Evolutionary conservation across 2,113 vertebrate species (phyloP).

Genomic region (Paramormyrops kingsleyae): DNA sequence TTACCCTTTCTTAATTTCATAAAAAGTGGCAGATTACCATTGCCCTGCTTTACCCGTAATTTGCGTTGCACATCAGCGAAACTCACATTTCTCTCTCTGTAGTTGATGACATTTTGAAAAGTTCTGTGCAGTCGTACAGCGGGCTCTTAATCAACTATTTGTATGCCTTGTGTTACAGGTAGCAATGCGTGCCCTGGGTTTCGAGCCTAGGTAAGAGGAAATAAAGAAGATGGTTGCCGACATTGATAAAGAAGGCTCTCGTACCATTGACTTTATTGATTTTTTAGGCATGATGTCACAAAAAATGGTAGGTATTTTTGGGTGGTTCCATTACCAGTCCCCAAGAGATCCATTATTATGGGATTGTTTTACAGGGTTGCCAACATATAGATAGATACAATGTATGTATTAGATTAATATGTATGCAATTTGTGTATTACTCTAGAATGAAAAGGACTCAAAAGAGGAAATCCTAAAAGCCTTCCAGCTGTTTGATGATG

Average conservation of each 20-base stretch:
- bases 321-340: not conserved
- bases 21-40: not conserved
- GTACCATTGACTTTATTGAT: slow-evolving; percentile 78
- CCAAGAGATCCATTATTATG: not conserved
- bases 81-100: not conserved
- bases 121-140: not conserved
- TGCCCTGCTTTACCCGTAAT: not conserved
- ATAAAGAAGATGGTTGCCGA: slow-evolving; percentile 84
- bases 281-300: slow-evolving; percentile 78
- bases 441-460: slow-evolving; percentile 81
- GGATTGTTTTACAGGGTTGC: not conserved
- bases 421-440: slow-evolving; percentile 8
- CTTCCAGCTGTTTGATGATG: slow-evolving; percentile 86
- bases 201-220: slow-evolving; percentile 83
- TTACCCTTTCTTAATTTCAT: not conserved
- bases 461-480: slow-evolving; percentile 91
- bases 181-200: slow-evolving; percentile 83
- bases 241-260: slow-evolving; percentile 74
- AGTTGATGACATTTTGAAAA: not conserved
- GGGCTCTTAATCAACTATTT: not conserved
- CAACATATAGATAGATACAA: not conserved
- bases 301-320: slow-evolving; percentile 50
- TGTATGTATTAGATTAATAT: not conserved
- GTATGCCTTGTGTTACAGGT: slow-evolving; percentile 62
- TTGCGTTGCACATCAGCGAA: not conserved